Evolutionary conservation across 2,113 vertebrate genomes (phyloP).

Genomic region (Chlorocebus sabaeus): DNA sequence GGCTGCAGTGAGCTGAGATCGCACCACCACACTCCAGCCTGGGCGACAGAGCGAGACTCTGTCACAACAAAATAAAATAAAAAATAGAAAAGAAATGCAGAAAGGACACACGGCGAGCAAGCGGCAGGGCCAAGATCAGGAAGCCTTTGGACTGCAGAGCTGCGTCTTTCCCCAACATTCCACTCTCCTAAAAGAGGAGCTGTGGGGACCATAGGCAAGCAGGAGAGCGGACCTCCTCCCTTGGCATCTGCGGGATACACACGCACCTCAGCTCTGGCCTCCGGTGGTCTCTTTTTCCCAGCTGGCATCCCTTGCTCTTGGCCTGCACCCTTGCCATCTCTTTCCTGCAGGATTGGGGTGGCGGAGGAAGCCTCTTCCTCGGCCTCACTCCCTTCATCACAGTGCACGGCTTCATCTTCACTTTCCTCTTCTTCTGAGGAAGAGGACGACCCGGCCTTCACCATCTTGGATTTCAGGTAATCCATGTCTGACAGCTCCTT

Average conservation of each 20-base stretch:
- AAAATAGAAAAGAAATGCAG: too few species aligned
- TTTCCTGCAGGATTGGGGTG: neutral
- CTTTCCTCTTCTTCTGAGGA: conserved; percentile 69
- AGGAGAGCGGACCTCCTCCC: neutral
- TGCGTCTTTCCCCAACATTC: rapidly evolving
- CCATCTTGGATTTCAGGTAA: conserved; percentile 94
- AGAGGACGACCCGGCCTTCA: conserved; percentile 64
- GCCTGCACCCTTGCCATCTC: conserved; percentile 42
- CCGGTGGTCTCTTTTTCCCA: neutral
- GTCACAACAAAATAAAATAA: too few species aligned
- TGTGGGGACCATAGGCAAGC: rapidly evolving
- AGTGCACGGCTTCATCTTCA: conserved; percentile 63
- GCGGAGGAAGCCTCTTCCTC: conserved; percentile 55
- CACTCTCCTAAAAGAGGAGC: rapidly evolving
- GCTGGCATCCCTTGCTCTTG: neutral
- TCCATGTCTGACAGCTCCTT: conserved; percentile 94
- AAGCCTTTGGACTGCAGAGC: neutral
- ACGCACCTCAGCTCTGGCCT: conserved; percentile 46
- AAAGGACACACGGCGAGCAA: neutral
- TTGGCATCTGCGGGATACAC: rapidly evolving
- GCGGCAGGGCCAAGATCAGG: rapidly evolving
- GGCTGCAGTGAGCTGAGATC: too few species aligned
- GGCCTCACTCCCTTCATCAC: conserved; percentile 39
- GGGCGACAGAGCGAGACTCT: too few species aligned
- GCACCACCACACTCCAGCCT: too few species aligned